Conservation (phyloP, 2,888 invertebrate species). For the Syrista parreyssii region DNA sequence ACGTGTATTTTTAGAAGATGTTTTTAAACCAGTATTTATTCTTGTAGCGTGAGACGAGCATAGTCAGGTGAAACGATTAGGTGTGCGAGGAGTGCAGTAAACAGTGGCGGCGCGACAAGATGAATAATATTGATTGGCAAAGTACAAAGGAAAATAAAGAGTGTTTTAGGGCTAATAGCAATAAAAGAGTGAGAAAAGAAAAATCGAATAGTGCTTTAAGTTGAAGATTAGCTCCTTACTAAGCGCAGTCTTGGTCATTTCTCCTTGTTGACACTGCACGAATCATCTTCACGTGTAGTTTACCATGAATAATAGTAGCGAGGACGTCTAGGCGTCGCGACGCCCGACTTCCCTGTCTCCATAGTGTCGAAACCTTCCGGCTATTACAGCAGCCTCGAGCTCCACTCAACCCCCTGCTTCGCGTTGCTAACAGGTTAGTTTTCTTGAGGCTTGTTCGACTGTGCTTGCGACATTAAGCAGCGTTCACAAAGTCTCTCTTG, state of each 20-base stretch:
- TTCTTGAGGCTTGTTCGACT: neutral
- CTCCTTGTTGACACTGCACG: slow-evolving; percentile 23
- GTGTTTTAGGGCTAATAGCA: neutral
- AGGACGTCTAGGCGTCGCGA: neutral
- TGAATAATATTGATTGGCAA: neutral
- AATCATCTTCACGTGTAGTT: slow-evolving; percentile 26
- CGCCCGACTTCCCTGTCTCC: neutral
- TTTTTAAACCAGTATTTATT: neutral
- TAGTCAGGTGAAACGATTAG: neutral
- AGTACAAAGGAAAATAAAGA: neutral
- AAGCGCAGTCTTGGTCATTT: slow-evolving; percentile 35
- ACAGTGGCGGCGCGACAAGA: neutral
- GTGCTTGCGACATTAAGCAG: neutral
- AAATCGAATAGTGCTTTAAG: neutral
- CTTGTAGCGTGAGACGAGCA: neutral
- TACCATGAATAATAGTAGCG: neutral
- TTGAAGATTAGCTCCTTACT: slow-evolving; percentile 25
- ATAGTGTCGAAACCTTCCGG: neutral
- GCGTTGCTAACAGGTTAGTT: neutral
- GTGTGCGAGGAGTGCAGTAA: neutral
- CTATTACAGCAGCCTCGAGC: neutral
- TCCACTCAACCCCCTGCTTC: neutral
- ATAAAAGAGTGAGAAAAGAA: neutral
- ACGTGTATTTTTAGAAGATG: neutral
- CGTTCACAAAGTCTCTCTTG: neutral